phyloP scores from a whole-genome alignment of 2,797 vertebrate genomes.

The Phataginus tetradactyla region DNA sequence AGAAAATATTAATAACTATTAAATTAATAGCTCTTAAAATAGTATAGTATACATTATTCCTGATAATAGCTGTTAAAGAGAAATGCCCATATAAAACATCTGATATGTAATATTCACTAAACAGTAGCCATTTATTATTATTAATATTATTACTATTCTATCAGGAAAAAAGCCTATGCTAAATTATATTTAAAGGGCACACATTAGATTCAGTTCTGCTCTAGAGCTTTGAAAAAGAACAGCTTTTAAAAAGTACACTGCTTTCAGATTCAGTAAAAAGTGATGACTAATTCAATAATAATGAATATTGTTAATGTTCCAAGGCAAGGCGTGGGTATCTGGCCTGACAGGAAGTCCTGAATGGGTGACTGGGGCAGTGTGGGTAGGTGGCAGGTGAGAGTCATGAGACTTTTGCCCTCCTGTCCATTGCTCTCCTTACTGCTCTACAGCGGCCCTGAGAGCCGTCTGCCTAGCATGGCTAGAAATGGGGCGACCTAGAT shows the following conservation, averaged over 20 bases:
- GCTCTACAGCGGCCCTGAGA: not conserved
- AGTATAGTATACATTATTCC: not conserved
- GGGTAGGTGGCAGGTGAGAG: not conserved
- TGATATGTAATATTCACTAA: not conserved
- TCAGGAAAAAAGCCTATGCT: not conserved
- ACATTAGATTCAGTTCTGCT: not conserved
- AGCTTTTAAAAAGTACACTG: not conserved
- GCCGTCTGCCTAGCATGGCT: not conserved
- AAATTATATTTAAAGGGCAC: not conserved
- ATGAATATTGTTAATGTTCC: not conserved
- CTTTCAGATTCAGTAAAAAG: not conserved
- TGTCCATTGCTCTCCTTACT: not conserved
- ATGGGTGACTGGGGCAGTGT: not conserved
- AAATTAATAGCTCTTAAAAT: not conserved
- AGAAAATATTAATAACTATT: not conserved
- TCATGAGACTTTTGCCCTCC: not conserved
- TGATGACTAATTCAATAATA: not conserved
- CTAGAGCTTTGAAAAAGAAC: constrained; percentile 10
- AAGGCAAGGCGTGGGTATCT: not conserved
- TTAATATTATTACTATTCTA: not conserved
- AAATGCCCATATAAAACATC: not conserved
- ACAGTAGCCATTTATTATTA: not conserved
- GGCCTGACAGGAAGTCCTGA: too few species aligned
- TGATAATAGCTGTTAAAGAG: not conserved
- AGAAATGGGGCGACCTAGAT: not conserved